Conservation (phyloP, 2,113 vertebrate genomes). For the Halichoerus grypus region DNA sequence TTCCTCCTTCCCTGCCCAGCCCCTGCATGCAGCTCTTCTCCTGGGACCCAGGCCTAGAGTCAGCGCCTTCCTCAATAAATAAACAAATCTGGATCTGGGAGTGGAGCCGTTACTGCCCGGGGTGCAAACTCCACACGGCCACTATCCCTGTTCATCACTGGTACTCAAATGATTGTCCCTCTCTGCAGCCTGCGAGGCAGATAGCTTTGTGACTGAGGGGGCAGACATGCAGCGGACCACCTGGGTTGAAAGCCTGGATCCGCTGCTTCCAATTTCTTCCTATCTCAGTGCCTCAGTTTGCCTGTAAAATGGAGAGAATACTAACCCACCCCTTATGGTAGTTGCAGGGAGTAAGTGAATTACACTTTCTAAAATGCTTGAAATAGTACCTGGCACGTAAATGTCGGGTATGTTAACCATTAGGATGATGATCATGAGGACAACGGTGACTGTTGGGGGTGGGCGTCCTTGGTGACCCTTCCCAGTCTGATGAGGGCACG, state of each 20-base stretch:
- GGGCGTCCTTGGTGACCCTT: not conserved
- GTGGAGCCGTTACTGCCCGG: not conserved
- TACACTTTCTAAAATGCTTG: not conserved
- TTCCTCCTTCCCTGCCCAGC: not conserved
- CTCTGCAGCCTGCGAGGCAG: not conserved
- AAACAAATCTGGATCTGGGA: not conserved
- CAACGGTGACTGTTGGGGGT: not conserved
- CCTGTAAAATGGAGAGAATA: not conserved
- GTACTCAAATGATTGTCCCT: not conserved
- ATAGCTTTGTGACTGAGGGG: too few relatives aligned
- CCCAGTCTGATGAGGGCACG: not conserved
- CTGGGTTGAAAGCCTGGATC: not conserved
- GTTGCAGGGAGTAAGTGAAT: not conserved
- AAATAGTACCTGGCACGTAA: not conserved
- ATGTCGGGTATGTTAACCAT: not conserved
- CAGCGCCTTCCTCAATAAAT: not conserved
- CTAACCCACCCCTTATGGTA: not conserved
- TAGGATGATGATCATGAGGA: not conserved
- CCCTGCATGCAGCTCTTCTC: not conserved
- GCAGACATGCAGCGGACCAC: not conserved
- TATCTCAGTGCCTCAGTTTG: not conserved
- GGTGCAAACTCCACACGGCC: not conserved
- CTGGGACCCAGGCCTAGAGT: not conserved
- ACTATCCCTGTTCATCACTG: accelerated
- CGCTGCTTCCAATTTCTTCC: not conserved